A percentile compares a stretch with the other conserved stretches of the same genome.
Evolutionary conservation across 2,797 vertebrate species (phyloP).

Genomic region (Bovichtus variegatus): DNA sequence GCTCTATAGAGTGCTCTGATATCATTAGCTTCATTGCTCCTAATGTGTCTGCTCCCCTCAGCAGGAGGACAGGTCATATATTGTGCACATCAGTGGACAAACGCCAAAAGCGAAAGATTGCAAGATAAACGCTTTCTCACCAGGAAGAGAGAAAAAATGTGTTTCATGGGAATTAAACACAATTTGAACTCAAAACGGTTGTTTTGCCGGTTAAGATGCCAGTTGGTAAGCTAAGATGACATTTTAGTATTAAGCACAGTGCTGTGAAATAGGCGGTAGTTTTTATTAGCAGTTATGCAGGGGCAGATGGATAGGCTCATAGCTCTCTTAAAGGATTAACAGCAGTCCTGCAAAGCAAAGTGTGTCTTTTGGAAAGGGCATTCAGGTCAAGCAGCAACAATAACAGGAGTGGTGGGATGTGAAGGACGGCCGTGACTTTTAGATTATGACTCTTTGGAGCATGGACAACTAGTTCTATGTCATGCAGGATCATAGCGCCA

Average conservation of each 20-base stretch:
- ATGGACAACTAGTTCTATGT: constrained; percentile 31
- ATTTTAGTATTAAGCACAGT: constrained; percentile 21
- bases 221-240: constrained; percentile 10
- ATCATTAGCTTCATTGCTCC: constrained; percentile 98
- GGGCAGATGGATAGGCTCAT: constrained; percentile 63
- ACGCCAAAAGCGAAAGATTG: constrained; percentile 74
- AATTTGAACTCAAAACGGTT: constrained; percentile 17
- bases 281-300: constrained; percentile 49
- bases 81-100: constrained; percentile 81
- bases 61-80: constrained; percentile 88
- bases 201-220: constrained; percentile 15
- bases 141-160: constrained; percentile 22
- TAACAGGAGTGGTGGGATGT: constrained; percentile 60
- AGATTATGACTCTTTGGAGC: constrained; percentile 46
- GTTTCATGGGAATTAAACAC: constrained; percentile 35
- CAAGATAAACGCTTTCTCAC: constrained; percentile 36
- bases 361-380: constrained; percentile 60
- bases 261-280: constrained; percentile 19
- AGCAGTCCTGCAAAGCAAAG: constrained; percentile 56
- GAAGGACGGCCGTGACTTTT: constrained; percentile 54
- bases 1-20: constrained; percentile 95
- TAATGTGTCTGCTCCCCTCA: constrained; percentile 94
- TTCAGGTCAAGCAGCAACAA: constrained; percentile 61
- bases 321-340: constrained; percentile 68
- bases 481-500: neutral